Percentiles rank a stretch among this genome's conserved stretches.
phyloP scores from a whole-genome alignment of 2,888 invertebrate genomes.

The Andrena praecox region DNA sequence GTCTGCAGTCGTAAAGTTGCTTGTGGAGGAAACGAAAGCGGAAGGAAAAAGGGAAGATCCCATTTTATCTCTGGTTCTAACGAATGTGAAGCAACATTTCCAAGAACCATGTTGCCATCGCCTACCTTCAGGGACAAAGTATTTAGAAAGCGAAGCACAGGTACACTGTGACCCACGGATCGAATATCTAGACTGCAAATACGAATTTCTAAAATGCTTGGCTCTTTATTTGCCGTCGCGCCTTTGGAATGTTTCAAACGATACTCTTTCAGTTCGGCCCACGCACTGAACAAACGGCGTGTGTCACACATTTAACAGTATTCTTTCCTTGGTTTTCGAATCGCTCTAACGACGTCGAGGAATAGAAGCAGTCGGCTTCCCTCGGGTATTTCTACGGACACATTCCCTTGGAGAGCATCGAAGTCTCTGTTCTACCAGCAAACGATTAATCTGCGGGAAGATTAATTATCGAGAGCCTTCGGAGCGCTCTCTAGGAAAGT shows the following conservation, averaged over 20 bases:
- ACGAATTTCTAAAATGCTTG: slow-evolving; percentile 38
- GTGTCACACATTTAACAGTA: not conserved
- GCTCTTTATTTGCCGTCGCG: slow-evolving; percentile 33
- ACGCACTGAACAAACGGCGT: slow-evolving; percentile 3
- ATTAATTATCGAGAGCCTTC: too few species aligned
- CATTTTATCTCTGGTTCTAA: not conserved
- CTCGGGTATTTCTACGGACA: too few species aligned
- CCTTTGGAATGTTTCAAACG: slow-evolving; percentile 53
- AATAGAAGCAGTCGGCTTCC: not conserved
- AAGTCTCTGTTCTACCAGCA: too few species aligned
- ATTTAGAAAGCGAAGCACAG: slow-evolving; percentile 55
- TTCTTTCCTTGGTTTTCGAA: not conserved
- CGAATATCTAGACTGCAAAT: slow-evolving; percentile 50
- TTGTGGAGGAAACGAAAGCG: not conserved
- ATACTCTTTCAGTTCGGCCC: slow-evolving; percentile 4
- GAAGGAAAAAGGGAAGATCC: not conserved
- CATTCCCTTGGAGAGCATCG: too few species aligned
- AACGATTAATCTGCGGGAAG: too few species aligned
- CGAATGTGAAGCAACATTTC: slow-evolving; percentile 3
- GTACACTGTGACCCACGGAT: slow-evolving; percentile 15
- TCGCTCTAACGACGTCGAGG: not conserved
- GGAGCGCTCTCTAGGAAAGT: too few species aligned
- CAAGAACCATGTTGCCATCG: not conserved
- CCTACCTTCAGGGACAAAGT: slow-evolving; percentile 13
- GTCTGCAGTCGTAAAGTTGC: not conserved